Evolutionary conservation across 2,113 vertebrate genomes (phyloP), one percentile per base, ranked within the genome.

Genomic region (Sinosuthora webbiana): DNA sequence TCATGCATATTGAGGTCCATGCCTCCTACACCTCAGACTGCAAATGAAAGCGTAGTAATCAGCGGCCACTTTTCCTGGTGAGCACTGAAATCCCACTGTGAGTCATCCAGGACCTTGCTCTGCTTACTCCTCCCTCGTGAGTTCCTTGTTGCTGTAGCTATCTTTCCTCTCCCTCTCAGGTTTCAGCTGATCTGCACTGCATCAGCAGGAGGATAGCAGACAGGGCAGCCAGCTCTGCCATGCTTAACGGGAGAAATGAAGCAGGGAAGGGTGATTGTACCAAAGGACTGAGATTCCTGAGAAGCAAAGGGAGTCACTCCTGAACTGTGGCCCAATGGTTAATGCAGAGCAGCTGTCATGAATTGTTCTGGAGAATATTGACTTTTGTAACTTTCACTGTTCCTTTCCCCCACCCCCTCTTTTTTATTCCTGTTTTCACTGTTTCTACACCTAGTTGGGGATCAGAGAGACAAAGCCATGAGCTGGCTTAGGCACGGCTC

Each of bases 131-230:
- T 77, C 59, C 44, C 21, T 31, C 1, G 0, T 8, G 57, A 79
- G 59, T 15, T 65, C 31, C 55, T 77, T 1, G 1, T 10, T 70
- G 68, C 71, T 6, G 4, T 62, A 0, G 0, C 59, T 73, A 0
- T 35, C 37, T 44, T 52, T 65, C 12, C 30, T 23, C 5, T 37
- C 57, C 45, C 60, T 59, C 65, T 44, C 7, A 18, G 49, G 33
- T 71, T 89, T 68, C 69, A 12, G 20, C 33, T 71, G 49, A 73
- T 25, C 44, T 28, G 37, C 10, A 0, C 22, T 49, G 42, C 28
- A 45, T 16, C 28, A 35, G 42, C 64, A 35, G 69, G 42, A 67
- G 44, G 21, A 11, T 42, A 53, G n/a, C 3, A 2, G 0, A 1
- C 3, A 13, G 37, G 30, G 31, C 71, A 92, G 30, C 27, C 50